Conservation (phyloP, 2,797 vertebrate genomes). For the Nannoperca obscura region DNA sequence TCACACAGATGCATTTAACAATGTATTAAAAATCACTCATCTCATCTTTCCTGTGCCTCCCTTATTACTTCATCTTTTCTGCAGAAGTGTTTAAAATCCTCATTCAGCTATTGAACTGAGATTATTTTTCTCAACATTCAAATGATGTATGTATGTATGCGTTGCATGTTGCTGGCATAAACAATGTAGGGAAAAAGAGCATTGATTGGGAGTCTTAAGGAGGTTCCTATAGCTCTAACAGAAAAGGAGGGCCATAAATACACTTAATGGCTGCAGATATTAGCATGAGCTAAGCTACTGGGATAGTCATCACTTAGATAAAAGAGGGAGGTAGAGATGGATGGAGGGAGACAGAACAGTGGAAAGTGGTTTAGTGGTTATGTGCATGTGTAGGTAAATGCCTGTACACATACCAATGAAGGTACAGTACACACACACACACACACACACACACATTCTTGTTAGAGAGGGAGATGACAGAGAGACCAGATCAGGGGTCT, state of each 20-base stretch:
- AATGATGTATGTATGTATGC: neutral
- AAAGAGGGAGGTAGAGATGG: constrained; percentile 34
- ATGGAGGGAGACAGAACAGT: constrained; percentile 19
- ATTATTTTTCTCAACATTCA: neutral
- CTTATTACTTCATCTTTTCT: neutral
- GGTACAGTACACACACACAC: neutral
- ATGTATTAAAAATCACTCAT: constrained; percentile 6
- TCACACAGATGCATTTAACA: constrained; percentile 8
- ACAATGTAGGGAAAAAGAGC: constrained; percentile 11
- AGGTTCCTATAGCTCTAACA: constrained; percentile 48
- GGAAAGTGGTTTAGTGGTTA: constrained; percentile 15
- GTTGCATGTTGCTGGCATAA: neutral
- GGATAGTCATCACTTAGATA: constrained; percentile 53
- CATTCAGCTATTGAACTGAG: neutral
- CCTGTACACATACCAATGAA: neutral
- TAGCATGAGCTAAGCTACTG: constrained; percentile 59
- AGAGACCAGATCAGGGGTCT: neutral
- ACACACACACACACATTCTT: neutral
- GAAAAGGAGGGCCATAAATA: constrained; percentile 67
- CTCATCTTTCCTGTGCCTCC: neutral
- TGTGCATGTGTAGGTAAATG: constrained; percentile 13
- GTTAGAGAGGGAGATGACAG: neutral
- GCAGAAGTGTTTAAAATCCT: neutral
- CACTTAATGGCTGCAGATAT: constrained; percentile 71
- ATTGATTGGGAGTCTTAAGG: constrained; percentile 46